These are phyloP conservation scores for Bos indicus DNA, from an alignment of 2,113 vertebrate species.

Conservation along the genomic window DNA sequence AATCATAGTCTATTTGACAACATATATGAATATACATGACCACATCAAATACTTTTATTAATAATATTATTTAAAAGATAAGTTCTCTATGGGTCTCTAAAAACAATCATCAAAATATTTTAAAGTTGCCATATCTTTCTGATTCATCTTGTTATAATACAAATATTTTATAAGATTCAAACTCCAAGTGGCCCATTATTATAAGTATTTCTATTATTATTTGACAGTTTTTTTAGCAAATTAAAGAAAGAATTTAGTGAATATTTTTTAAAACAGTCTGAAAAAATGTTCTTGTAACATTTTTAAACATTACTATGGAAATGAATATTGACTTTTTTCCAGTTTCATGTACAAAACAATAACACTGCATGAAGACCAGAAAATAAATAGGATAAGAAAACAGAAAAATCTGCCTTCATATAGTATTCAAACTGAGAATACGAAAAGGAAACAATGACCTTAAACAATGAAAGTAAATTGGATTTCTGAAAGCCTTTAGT, in stretches of 20 bases:
- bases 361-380: not conserved
- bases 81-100: not conserved
- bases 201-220: not conserved
- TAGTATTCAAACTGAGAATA: not conserved
- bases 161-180: not conserved
- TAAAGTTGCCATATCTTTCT: not conserved
- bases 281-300: not conserved
- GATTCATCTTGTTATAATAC: not conserved
- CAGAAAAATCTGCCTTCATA: not conserved
- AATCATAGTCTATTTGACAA: not conserved
- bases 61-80: not conserved
- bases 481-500: slow-evolving; percentile 44
- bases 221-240: not conserved
- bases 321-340: not conserved
- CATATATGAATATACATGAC: not conserved
- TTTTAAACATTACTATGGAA: not conserved
- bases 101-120: slow-evolving; percentile 3
- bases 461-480: slow-evolving; percentile 56
- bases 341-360: not conserved
- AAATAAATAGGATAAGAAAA: not conserved
- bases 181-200: not conserved
- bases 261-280: not conserved
- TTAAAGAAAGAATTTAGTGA: not conserved
- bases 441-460: not conserved
- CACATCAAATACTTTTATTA: slow-evolving; percentile 25